Evolutionary conservation across 2,888 invertebrate species (phyloP).

Genomic region (Rotaria macrura): DNA sequence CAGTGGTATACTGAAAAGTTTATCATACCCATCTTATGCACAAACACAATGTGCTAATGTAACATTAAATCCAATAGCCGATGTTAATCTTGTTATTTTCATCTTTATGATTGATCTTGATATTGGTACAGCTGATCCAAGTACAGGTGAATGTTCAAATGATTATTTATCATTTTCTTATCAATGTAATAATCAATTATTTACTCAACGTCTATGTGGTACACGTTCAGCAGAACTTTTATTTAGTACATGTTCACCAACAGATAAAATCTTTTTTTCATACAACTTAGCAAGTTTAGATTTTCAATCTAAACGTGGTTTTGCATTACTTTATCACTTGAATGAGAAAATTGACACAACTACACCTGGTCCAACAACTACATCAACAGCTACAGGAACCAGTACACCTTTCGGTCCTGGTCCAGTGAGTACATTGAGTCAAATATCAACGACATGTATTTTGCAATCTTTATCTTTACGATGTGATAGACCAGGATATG

Average conservation of each 20-base stretch:
- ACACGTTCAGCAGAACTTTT: neutral
- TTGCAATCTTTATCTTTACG: neutral
- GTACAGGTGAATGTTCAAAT: neutral
- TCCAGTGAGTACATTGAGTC: conserved; percentile 3
- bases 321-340: neutral
- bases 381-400: neutral
- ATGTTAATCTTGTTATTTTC: neutral
- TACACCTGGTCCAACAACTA: neutral
- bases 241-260: neutral
- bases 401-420: neutral
- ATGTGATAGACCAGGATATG: neutral
- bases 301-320: neutral
- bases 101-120: conserved; percentile 17
- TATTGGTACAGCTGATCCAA: neutral
- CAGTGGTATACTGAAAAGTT: conserved; percentile 14
- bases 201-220: neutral
- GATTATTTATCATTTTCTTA: conserved; percentile 14
- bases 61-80: neutral
- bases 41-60: conserved; percentile 7
- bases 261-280: neutral
- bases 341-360: neutral
- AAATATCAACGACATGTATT: neutral
- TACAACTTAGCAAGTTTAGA: neutral
- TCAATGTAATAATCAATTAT: neutral
- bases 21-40: conserved; percentile 23